phyloP scores from a whole-genome alignment of 2,888 invertebrate species.

The Coecobrya sp. region DNA sequence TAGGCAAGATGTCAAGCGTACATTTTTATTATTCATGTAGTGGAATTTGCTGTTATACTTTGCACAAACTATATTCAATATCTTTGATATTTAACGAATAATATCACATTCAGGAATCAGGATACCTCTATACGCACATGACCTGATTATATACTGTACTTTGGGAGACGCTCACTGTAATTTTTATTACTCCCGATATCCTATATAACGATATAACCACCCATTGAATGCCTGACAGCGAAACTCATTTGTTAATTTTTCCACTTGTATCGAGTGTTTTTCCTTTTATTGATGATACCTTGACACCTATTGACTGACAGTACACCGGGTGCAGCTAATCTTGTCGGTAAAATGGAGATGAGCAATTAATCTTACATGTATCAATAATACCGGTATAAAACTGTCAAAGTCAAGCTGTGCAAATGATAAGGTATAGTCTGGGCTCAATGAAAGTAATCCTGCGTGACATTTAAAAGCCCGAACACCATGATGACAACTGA shows the following conservation, averaged over 20 bases:
- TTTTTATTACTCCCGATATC: background rate
- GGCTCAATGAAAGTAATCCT: background rate
- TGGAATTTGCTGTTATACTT: background rate
- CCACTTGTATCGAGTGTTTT: slow-evolving; percentile 1
- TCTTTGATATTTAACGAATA: background rate
- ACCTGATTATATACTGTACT: background rate
- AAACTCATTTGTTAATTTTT: background rate
- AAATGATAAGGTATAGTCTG: background rate
- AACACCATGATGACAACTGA: background rate
- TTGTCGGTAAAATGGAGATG: background rate
- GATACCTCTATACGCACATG: background rate
- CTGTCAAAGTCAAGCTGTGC: background rate
- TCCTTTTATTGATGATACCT: slow-evolving; percentile 19
- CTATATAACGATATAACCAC: background rate
- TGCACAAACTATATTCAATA: background rate
- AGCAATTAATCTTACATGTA: background rate
- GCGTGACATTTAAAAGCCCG: background rate
- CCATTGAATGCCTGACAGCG: background rate
- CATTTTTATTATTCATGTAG: background rate
- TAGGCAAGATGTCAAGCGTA: background rate
- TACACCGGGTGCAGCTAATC: slow-evolving; percentile 5
- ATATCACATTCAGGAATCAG: background rate
- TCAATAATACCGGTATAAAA: background rate
- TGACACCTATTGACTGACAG: background rate
- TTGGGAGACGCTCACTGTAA: background rate